Percentiles rank a stretch among this genome's conserved stretches.
phyloP scores from a whole-genome alignment of 2,113 vertebrate species.

The Heptranchias perlo region DNA sequence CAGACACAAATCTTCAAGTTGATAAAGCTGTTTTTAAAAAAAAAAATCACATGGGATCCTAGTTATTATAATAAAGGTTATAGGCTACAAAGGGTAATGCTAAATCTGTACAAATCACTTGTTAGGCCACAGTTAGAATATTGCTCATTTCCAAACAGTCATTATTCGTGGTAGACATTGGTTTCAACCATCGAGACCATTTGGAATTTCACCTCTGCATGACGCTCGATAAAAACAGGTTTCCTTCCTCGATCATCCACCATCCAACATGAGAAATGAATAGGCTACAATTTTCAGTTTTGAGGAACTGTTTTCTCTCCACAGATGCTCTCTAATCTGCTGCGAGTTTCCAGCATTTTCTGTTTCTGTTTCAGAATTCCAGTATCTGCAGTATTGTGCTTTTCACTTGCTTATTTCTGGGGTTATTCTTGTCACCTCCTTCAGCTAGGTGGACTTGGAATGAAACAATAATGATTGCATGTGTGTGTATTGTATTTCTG shows the following conservation, averaged over 20 bases:
- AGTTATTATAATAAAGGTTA: too few relatives aligned
- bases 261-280: background rate
- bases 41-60: too few relatives aligned
- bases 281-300: too few relatives aligned
- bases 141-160: background rate
- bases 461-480: background rate
- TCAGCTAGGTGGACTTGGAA: background rate
- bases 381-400: background rate
- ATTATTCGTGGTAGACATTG: background rate
- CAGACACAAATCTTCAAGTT: too few relatives aligned
- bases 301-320: background rate
- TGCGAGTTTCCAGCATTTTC: background rate
- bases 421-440: background rate
- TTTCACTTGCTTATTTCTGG: background rate
- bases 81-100: too few relatives aligned
- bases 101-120: background rate
- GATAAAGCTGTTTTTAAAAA: too few relatives aligned
- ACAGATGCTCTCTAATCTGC: background rate
- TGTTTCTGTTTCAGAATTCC: background rate
- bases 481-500: background rate
- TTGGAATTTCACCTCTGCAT: background rate
- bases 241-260: background rate
- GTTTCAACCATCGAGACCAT: background rate
- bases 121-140: background rate
- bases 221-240: background rate